Conservation (phyloP, 2,888 invertebrate species). For the Tetragonisca angustula region DNA sequence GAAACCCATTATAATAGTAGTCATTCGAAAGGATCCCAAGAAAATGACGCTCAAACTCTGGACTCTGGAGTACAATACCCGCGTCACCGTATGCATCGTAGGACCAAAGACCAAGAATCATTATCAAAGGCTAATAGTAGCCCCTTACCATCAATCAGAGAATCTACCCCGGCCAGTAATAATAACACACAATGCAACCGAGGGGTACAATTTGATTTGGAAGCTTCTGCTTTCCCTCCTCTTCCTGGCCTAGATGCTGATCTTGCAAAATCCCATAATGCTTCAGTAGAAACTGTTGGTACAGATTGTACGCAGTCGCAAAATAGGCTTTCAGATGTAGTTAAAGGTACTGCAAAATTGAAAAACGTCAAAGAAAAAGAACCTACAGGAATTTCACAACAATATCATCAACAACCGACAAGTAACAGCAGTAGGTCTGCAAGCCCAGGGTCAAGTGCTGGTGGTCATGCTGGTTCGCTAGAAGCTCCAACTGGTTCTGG, state of each 20-base stretch:
- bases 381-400: conserved; percentile 55
- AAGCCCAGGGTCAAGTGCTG: conserved; percentile 76
- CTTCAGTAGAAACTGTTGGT: conserved; percentile 72
- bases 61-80: conserved; percentile 78
- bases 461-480: conserved; percentile 62
- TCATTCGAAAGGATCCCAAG: conserved; percentile 71
- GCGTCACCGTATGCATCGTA: conserved; percentile 82
- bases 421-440: conserved; percentile 80
- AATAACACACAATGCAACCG: conserved; percentile 83
- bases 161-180: conserved; percentile 72
- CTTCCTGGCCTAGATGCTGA: conserved; percentile 88
- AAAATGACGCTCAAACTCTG: conserved; percentile 75
- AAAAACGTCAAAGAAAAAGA: conserved; percentile 84
- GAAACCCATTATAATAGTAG: conserved; percentile 77
- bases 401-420: conserved; percentile 70
- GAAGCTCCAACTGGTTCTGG: conserved; percentile 63
- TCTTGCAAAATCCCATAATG: conserved; percentile 75
- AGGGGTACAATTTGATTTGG: conserved; percentile 90
- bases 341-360: conserved; percentile 89
- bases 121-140: conserved; percentile 78
- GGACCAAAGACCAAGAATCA: conserved; percentile 82
- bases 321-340: conserved; percentile 91
- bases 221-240: conserved; percentile 92
- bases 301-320: conserved; percentile 82
- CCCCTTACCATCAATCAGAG: conserved; percentile 79